phyloP scores from a whole-genome alignment of 2,113 vertebrate species.

The Bubo scandiacus region DNA sequence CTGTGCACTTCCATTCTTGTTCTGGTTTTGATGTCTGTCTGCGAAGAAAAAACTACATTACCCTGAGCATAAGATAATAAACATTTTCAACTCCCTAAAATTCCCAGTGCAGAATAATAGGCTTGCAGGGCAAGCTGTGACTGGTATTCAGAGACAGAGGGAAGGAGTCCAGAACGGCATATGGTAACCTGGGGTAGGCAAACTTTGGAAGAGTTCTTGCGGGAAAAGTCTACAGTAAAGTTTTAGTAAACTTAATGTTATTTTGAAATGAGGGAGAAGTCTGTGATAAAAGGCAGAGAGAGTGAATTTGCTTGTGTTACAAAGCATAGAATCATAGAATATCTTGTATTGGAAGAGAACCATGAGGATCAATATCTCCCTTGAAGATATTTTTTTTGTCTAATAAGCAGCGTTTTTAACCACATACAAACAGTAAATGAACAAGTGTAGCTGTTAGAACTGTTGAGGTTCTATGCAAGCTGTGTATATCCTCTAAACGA shows the following conservation, averaged over 20 bases:
- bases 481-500: neutral
- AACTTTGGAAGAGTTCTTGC: neutral
- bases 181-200: neutral
- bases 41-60: neutral
- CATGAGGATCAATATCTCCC: neutral
- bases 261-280: neutral
- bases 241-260: neutral
- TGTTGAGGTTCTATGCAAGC: neutral
- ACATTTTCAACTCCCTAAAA: neutral
- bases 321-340: neutral
- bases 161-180: constrained; percentile 21
- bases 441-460: neutral
- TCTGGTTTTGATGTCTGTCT: neutral
- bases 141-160: neutral
- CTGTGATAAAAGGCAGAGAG: neutral
- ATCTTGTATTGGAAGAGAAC: neutral
- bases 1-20: neutral
- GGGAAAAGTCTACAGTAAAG: neutral
- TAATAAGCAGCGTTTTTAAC: neutral
- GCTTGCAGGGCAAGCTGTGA: constrained; percentile 4
- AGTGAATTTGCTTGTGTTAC: neutral
- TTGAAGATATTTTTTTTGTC: neutral
- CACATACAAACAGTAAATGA: neutral
- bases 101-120: neutral
- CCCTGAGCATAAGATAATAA: neutral